These are phyloP conservation scores for Salminus brasiliensis DNA, from an alignment of 2,113 vertebrate genomes.

Conservation along the genomic window DNA sequence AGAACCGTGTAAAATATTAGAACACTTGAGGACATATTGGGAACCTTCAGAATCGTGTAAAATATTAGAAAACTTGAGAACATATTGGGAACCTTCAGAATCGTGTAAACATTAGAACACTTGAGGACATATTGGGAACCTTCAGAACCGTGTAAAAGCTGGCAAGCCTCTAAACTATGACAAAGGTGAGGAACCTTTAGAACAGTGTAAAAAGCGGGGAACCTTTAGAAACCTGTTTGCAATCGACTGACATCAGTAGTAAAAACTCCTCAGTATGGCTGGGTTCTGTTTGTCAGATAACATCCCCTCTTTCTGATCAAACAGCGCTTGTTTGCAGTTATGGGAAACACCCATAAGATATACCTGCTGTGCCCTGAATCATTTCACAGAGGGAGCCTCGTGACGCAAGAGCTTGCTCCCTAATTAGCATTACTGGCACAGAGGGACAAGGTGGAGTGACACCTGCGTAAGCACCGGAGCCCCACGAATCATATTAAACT, in stretches of 20 bases:
- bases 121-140: too few relatives aligned
- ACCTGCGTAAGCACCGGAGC: too few relatives aligned
- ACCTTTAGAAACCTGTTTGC: neutral
- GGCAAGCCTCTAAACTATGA: neutral
- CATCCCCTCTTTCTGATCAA: neutral
- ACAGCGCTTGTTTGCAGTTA: neutral
- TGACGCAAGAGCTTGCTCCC: neutral
- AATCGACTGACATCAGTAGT: neutral
- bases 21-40: too few relatives aligned
- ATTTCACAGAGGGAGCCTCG: neutral
- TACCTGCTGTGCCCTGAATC: neutral
- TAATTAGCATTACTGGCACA: neutral
- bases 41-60: neutral
- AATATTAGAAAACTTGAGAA: neutral
- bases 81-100: too few relatives aligned
- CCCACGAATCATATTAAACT: neutral
- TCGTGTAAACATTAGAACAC: too few relatives aligned
- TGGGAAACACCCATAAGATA: neutral
- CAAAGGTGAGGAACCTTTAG: too few relatives aligned
- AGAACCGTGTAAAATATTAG: neutral
- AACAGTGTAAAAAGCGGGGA: too few relatives aligned
- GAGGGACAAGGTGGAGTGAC: neutral
- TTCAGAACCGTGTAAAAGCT: neutral
- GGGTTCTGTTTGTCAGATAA: neutral
- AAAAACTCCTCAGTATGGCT: neutral